Percentiles rank a stretch among this genome's conserved stretches.
Conservation (phyloP, 2,888 invertebrate species). For the Bellardia bayeri region DNA sequence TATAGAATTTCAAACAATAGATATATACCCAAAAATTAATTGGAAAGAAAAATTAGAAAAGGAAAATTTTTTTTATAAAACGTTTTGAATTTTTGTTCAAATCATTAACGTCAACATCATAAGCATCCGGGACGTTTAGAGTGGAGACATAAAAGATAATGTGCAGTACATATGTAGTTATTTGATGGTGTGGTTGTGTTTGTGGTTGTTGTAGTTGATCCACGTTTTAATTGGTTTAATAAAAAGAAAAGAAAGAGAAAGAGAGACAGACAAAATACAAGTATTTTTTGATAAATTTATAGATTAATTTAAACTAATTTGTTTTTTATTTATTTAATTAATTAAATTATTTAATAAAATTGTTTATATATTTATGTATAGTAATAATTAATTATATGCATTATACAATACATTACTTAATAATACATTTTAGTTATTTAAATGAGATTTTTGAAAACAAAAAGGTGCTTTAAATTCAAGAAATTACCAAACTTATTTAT, state of each 20-base stretch:
- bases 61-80: neutral
- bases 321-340: constrained; percentile 22
- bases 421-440: constrained; percentile 29
- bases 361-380: neutral
- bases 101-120: constrained; percentile 30
- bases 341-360: constrained; percentile 37
- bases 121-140: constrained; percentile 18
- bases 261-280: constrained; percentile 81
- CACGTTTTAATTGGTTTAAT: constrained; percentile 12
- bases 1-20: constrained; percentile 51
- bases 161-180: constrained; percentile 55
- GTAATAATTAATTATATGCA: constrained; percentile 43
- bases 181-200: neutral
- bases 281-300: constrained; percentile 81
- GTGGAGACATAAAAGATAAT: constrained; percentile 5
- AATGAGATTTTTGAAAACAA: neutral
- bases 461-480: constrained; percentile 5
- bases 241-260: constrained; percentile 74
- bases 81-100: neutral
- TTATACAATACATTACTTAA: neutral
- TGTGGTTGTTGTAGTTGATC: constrained; percentile 28
- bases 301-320: constrained; percentile 68
- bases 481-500: neutral
- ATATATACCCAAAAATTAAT: constrained; percentile 28
- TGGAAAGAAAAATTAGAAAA: neutral